Percentiles rank a stretch among this genome's conserved stretches.
These are phyloP conservation scores for Leptodactylus fallax DNA, from an alignment of 2,797 vertebrate genomes.

Conservation along the genomic window DNA sequence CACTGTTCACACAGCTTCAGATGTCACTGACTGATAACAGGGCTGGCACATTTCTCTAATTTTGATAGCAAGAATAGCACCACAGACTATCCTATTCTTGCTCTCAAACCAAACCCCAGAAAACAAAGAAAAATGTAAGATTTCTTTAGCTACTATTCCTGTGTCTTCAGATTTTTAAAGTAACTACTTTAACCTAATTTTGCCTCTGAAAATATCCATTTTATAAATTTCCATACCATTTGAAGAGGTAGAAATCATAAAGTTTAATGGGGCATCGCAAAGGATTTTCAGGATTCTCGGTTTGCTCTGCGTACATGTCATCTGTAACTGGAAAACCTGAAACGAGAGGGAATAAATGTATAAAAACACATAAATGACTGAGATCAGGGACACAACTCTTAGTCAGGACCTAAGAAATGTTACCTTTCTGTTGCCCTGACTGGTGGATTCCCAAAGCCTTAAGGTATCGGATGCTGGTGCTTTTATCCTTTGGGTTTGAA, in stretches of 20 bases:
- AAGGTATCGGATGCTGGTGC: conserved; percentile 94
- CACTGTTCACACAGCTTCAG: no score
- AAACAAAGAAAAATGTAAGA: no score
- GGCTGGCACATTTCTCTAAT: no score
- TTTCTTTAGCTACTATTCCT: no score
- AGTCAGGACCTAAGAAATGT: neutral
- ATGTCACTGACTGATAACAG: no score
- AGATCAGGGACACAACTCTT: neutral
- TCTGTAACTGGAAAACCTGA: conserved; percentile 86
- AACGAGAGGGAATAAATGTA: neutral
- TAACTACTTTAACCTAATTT: no score
- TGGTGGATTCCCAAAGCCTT: conserved; percentile 90
- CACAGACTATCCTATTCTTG: no score
- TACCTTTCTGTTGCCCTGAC: conserved; percentile 92
- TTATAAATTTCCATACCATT: conserved; percentile 81
- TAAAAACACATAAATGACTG: neutral
- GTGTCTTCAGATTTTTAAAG: no score
- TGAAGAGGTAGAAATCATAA: conserved; percentile 99
- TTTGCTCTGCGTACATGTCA: conserved; percentile 97
- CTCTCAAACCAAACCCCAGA: no score
- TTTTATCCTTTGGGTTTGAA: conserved; percentile 97
- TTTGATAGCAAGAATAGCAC: no score
- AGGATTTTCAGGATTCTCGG: conserved; percentile 95
- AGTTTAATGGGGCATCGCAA: conserved; percentile 97
- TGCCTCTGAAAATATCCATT: no score